A percentile compares a stretch with the other conserved stretches of the same genome.
Evolutionary conservation across 2,888 invertebrate genomes (phyloP).

Genomic region (Drosophila leonis): DNA sequence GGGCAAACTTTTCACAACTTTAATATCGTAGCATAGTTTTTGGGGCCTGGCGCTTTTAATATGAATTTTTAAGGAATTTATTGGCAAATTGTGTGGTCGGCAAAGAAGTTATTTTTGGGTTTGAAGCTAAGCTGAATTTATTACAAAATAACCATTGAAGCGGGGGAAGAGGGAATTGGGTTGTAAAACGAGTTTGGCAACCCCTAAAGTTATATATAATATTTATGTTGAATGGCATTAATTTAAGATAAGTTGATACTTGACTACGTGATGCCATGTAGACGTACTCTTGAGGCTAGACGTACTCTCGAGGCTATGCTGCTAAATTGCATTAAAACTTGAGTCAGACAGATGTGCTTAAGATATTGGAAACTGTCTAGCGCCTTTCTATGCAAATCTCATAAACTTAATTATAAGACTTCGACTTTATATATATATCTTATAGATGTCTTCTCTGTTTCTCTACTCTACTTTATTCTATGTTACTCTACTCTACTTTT

Average conservation of each 20-base stretch:
- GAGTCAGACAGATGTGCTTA: not conserved
- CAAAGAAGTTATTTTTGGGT: not conserved
- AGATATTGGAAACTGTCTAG: not conserved
- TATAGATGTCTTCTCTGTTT: not conserved
- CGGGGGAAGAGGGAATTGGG: too few relatives aligned
- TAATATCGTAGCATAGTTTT: slow-evolving; percentile 42
- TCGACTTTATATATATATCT: not conserved
- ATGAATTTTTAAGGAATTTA: slow-evolving; percentile 7
- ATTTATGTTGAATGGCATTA: not conserved
- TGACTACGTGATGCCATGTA: not conserved
- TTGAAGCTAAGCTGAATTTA: not conserved
- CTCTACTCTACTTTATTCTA: not conserved
- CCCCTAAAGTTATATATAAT: not conserved
- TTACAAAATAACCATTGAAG: not conserved
- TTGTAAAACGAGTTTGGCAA: not conserved
- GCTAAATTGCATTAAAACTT: not conserved
- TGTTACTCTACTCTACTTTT: not conserved
- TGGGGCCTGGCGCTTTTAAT: not conserved
- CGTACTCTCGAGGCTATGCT: not conserved
- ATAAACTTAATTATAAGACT: not conserved
- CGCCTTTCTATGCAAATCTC: slow-evolving; percentile 5
- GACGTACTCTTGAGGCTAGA: not conserved
- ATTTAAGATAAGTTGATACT: not conserved
- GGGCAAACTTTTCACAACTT: not conserved
- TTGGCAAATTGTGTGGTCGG: not conserved